Conservation (phyloP, 2,797 vertebrate genomes). For the Oceanodroma leucorhoa region DNA sequence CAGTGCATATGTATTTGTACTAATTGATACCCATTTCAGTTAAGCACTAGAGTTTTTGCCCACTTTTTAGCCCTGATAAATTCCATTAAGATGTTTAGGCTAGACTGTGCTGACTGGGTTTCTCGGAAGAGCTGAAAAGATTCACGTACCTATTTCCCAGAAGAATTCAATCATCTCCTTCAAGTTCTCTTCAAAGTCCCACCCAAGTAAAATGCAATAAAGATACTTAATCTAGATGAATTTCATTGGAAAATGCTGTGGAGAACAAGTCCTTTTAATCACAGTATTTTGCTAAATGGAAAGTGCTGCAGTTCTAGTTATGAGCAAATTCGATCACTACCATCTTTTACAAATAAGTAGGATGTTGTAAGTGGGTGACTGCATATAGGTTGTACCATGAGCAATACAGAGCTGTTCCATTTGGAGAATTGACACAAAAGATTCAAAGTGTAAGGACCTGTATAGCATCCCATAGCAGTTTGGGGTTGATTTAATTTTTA, state of each 20-base stretch:
- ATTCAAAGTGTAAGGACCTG: background rate
- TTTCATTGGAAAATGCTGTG: background rate
- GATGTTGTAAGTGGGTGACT: background rate
- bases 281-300: background rate
- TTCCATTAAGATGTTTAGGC: background rate
- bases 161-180: background rate
- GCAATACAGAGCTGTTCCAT: background rate
- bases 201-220: background rate
- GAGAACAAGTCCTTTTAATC: background rate
- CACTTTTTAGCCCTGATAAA: background rate
- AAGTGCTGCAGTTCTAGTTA: background rate
- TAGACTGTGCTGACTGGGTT: background rate
- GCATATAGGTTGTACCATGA: background rate
- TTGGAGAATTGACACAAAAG: background rate
- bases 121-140: background rate
- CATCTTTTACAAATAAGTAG: background rate
- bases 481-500: background rate
- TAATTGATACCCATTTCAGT: background rate
- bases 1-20: background rate
- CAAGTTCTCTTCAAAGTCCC: background rate
- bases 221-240: background rate
- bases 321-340: background rate
- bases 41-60: background rate
- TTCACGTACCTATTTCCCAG: background rate
- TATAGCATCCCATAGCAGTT: background rate